phyloP scores from a whole-genome alignment of 2,888 invertebrate species.

The Ceraclea dissimilis region DNA sequence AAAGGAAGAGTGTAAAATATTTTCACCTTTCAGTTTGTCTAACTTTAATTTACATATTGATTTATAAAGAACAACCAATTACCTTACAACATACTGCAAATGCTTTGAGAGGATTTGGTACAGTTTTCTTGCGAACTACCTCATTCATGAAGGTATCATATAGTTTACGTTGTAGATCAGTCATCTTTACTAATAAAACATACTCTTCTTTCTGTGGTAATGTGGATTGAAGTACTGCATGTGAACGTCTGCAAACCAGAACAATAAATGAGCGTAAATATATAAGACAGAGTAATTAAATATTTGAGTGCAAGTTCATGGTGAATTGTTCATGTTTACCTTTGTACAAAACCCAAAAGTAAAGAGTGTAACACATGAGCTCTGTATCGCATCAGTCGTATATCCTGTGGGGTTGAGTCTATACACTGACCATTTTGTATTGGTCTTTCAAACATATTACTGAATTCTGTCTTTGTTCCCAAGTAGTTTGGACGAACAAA shows the following conservation, averaged over 20 bases:
- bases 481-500: constrained; percentile 97
- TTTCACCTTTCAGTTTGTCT: too few relatives aligned
- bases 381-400: constrained; percentile 86
- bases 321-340: constrained; percentile 39
- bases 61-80: too few relatives aligned
- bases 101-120: constrained; percentile 93
- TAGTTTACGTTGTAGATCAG: constrained; percentile 79
- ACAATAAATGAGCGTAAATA: not conserved
- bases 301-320: too few relatives aligned
- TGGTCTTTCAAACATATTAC: constrained; percentile 97
- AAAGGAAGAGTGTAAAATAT: not conserved
- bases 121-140: constrained; percentile 75
- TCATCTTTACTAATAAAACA: constrained; percentile 85
- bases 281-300: not conserved
- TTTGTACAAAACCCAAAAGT: constrained; percentile 92
- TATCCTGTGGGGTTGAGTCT: constrained; percentile 92
- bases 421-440: constrained; percentile 98
- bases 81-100: constrained; percentile 98
- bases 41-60: too few relatives aligned
- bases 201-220: constrained; percentile 93
- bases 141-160: constrained; percentile 93
- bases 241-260: constrained; percentile 62
- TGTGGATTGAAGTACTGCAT: constrained; percentile 85
- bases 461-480: constrained; percentile 93
- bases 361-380: constrained; percentile 94